Evolutionary conservation across 2,888 invertebrate species (phyloP).

Genomic region (Pseudococcus viburni): DNA sequence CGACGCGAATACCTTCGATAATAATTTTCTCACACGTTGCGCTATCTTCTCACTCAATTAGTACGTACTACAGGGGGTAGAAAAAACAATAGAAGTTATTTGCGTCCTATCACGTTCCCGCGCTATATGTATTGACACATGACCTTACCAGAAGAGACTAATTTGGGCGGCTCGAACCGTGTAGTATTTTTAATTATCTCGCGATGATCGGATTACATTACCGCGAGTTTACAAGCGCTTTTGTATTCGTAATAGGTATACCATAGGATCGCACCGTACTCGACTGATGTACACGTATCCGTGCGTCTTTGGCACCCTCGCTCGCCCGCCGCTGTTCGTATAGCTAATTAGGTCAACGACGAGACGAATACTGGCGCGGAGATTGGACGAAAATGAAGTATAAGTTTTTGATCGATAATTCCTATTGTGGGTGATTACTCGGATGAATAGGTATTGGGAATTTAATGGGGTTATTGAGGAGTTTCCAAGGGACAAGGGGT

Average conservation of each 20-base stretch:
- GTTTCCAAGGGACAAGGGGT: too few species aligned
- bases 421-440: too few species aligned
- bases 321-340: neutral
- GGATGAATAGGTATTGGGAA: too few species aligned
- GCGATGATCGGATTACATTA: conserved; percentile 47
- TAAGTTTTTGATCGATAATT: too few species aligned
- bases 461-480: too few species aligned
- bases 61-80: conserved; percentile 55
- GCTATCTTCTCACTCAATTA: conserved; percentile 18
- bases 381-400: too few species aligned
- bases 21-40: conserved; percentile 41
- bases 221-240: neutral
- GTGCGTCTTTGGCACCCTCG: neutral
- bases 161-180: conserved; percentile 32
- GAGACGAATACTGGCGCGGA: too few species aligned
- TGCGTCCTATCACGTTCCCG: conserved; percentile 40
- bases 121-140: conserved; percentile 48
- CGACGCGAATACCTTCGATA: conserved; percentile 40
- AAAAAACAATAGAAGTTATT: conserved; percentile 57
- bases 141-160: conserved; percentile 37
- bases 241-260: neutral
- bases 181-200: conserved; percentile 55
- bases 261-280: neutral
- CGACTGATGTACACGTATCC: neutral
- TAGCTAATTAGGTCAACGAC: neutral